These are phyloP conservation scores for Anadara kagoshimensis DNA, from an alignment of 1,140 invertebrate species.

Conservation along the genomic window DNA sequence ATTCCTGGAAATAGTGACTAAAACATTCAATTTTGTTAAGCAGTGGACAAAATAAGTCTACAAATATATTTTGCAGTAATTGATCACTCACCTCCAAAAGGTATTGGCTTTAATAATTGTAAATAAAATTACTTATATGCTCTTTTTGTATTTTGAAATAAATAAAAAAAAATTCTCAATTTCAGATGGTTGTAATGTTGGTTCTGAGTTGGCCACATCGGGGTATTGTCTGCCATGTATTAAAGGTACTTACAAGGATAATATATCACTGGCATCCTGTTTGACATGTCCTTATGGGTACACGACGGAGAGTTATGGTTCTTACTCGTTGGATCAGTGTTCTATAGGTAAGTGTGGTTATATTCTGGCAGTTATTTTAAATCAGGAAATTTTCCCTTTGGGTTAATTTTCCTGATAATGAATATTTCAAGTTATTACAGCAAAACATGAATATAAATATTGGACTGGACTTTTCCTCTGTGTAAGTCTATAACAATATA, in stretches of 20 bases:
- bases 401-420: not conserved
- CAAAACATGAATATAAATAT: not conserved
- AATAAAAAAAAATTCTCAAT: conserved; percentile 20
- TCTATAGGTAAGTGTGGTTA: conserved; percentile 41
- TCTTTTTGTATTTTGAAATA: too few species aligned
- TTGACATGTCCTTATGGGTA: conserved; percentile 90
- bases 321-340: conserved; percentile 33
- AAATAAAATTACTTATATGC: too few species aligned
- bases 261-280: conserved; percentile 82
- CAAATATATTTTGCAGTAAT: too few species aligned
- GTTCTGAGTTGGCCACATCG: conserved; percentile 86
- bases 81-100: too few species aligned
- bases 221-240: conserved; percentile 93
- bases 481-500: not conserved
- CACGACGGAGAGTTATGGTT: conserved; percentile 85
- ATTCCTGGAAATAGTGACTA: too few species aligned
- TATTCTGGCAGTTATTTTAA: too few species aligned
- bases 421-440: not conserved
- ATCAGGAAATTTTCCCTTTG: not conserved
- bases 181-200: conserved; percentile 88
- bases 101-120: too few species aligned
- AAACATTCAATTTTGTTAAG: too few species aligned
- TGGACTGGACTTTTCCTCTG: not conserved
- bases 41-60: too few species aligned
- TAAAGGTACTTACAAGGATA: conserved; percentile 83